phyloP scores from a whole-genome alignment of 2,113 vertebrate genomes.

The Arenaria interpres region DNA sequence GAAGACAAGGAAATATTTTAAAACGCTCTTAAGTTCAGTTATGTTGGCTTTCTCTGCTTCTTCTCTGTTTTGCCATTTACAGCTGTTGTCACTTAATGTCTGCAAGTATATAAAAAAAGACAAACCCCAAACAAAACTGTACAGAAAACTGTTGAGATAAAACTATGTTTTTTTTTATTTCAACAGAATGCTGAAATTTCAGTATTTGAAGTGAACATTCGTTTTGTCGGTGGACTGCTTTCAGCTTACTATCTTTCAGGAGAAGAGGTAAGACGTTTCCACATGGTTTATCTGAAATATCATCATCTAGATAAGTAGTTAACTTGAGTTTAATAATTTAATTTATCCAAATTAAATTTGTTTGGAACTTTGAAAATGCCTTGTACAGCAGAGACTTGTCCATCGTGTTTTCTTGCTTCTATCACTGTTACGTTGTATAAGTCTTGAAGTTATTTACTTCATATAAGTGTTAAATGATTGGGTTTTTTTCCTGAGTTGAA shows the following conservation, averaged over 20 bases:
- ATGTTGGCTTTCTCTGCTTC: neutral
- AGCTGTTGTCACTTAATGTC: neutral
- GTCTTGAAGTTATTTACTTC: neutral
- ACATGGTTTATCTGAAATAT: neutral
- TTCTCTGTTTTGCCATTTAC: neutral
- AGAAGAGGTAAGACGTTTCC: constrained; percentile 88
- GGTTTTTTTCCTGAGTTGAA: neutral
- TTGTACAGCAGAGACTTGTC: neutral
- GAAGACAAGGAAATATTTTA: neutral
- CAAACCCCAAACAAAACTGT: neutral
- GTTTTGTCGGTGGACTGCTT: constrained; percentile 95
- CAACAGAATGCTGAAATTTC: constrained; percentile 94
- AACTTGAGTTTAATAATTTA: neutral
- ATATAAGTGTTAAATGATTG: neutral
- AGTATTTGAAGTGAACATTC: constrained; percentile 98
- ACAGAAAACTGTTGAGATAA: neutral
- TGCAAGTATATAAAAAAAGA: neutral
- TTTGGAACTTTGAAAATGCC: neutral
- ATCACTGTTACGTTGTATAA: neutral
- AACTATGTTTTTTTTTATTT: constrained; percentile 39
- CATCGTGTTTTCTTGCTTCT: neutral
- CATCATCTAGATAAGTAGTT: neutral
- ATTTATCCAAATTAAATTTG: neutral
- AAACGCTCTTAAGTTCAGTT: neutral
- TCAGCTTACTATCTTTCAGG: constrained; percentile 98